Conservation (phyloP, 2,888 invertebrate genomes). For the Chaetogeoica ovagalla region DNA sequence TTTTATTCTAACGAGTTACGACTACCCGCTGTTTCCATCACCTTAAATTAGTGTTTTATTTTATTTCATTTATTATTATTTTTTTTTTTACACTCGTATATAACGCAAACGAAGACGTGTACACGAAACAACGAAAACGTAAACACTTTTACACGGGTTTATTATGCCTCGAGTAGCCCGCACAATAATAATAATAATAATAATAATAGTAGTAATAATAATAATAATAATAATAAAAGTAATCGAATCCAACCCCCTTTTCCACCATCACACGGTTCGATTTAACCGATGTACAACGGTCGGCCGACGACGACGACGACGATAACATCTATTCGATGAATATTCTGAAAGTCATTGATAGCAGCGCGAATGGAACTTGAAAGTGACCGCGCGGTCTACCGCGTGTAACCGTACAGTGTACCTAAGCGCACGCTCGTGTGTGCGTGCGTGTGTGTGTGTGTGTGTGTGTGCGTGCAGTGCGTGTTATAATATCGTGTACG, state of each 20-base stretch:
- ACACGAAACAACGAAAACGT: not conserved
- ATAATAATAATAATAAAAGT: too few species aligned
- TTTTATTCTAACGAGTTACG: slow-evolving; percentile 35
- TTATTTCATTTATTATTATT: too few species aligned
- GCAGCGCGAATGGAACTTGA: slow-evolving; percentile 10
- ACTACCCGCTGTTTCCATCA: slow-evolving; percentile 41
- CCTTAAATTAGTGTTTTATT: slow-evolving; percentile 33
- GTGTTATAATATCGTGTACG: not conserved
- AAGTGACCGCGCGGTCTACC: slow-evolving; percentile 33
- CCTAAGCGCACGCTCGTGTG: too few species aligned
- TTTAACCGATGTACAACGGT: slow-evolving; percentile 17
- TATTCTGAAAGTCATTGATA: slow-evolving; percentile 46
- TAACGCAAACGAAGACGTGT: not conserved
- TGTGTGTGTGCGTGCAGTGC: not conserved
- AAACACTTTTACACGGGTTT: not conserved
- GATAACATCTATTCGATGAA: slow-evolving; percentile 12
- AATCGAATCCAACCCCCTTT: slow-evolving; percentile 1
- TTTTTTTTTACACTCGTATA: slow-evolving; percentile 5
- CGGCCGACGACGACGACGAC: not conserved
- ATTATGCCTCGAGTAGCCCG: not conserved
- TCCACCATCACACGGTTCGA: not conserved
- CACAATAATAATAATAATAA: not conserved
- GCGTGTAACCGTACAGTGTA: not conserved
- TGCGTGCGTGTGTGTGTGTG: not conserved
- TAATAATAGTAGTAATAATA: not conserved